phyloP scores from a whole-genome alignment of 2,113 vertebrate species.

The Capreolus pygargus region DNA sequence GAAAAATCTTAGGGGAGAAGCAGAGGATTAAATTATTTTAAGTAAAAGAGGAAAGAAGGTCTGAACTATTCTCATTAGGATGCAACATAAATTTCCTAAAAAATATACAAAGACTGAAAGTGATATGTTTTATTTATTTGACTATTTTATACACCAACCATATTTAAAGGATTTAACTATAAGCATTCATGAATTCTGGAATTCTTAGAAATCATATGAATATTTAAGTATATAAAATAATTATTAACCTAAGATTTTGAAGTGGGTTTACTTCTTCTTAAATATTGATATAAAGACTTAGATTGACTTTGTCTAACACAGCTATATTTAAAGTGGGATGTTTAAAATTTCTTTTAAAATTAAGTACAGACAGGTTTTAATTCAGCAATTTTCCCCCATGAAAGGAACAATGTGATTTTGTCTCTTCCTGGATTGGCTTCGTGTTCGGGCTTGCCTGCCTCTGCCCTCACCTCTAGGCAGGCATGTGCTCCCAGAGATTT shows the following conservation, averaged over 20 bases:
- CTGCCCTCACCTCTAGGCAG: background rate
- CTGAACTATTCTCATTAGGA: background rate
- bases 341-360: background rate
- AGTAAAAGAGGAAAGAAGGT: background rate
- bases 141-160: background rate
- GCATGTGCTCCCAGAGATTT: background rate
- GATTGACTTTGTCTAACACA: background rate
- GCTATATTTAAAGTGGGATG: background rate
- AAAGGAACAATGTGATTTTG: background rate
- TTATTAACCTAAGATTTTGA: background rate
- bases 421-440: background rate
- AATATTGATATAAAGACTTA: background rate
- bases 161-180: background rate
- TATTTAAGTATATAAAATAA: background rate
- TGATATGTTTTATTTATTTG: background rate
- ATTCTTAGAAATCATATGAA: background rate
- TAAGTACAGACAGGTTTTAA: background rate
- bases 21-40: background rate
- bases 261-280: background rate
- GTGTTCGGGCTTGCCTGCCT: accelerated
- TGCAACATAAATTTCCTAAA: background rate
- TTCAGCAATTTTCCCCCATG: background rate
- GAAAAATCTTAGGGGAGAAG: background rate
- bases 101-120: background rate
- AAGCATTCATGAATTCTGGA: background rate